Conservation (phyloP, 2,888 invertebrate species). For the Neocrepidodera transversa region DNA sequence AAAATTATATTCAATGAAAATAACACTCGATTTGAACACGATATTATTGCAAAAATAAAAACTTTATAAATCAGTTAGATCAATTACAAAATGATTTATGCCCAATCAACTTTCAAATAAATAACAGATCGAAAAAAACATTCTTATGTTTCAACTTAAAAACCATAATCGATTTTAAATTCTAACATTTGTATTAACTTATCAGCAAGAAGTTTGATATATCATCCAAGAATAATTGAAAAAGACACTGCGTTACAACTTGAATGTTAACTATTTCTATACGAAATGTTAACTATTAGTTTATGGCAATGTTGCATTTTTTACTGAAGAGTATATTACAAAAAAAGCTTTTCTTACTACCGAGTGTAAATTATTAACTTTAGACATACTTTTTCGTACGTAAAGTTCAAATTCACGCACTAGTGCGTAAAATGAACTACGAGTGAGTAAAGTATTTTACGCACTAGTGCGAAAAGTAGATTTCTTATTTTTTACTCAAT, state of each 20-base stretch:
- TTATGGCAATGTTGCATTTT: neutral
- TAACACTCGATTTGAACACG: constrained; percentile 2
- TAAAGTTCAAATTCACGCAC: too few species aligned
- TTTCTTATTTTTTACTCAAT: too few species aligned
- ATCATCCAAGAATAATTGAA: constrained; percentile 5
- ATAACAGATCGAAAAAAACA: constrained; percentile 8
- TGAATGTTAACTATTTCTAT: neutral
- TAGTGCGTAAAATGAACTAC: too few species aligned
- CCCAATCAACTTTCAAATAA: constrained; percentile 7
- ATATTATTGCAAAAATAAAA: neutral
- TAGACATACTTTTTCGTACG: too few species aligned
- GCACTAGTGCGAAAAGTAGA: too few species aligned
- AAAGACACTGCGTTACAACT: neutral
- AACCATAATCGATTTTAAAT: constrained; percentile 33
- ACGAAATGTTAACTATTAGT: neutral
- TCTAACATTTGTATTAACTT: constrained; percentile 30
- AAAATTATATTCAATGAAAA: neutral
- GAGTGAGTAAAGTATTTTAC: too few species aligned
- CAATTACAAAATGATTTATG: constrained; percentile 10
- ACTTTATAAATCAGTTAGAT: neutral
- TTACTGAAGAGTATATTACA: too few species aligned
- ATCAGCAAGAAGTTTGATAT: constrained; percentile 32
- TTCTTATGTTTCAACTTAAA: constrained; percentile 8
- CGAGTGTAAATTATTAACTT: too few species aligned
- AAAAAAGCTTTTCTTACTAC: too few species aligned